A percentile compares a stretch with the other conserved stretches of the same genome.
These are phyloP conservation scores for Dicaeum eximium DNA, from an alignment of 2,113 vertebrate genomes.

Conservation along the genomic window DNA sequence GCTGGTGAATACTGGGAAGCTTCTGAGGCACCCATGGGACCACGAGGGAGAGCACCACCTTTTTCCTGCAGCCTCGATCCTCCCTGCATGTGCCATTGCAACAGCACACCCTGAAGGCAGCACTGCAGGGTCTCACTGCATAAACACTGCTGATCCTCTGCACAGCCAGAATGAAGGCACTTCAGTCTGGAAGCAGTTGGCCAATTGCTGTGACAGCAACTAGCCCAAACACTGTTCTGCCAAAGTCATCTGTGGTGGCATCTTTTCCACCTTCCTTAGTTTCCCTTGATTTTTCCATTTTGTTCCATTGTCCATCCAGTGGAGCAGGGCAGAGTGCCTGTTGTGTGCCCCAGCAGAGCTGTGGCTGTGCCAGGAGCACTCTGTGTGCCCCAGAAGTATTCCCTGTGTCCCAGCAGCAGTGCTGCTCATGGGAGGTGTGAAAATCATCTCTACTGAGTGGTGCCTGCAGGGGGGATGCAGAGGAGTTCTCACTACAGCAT, in stretches of 20 bases:
- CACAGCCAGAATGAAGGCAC: neutral
- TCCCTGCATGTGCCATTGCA: fast-evolving
- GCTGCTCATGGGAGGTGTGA: neutral
- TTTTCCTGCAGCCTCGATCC: neutral
- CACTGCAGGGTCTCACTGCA: neutral
- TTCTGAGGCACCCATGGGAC: neutral
- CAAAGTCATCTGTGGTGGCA: fast-evolving
- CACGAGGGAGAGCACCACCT: neutral
- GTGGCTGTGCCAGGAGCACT: neutral
- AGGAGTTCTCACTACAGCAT: neutral
- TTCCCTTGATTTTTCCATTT: neutral
- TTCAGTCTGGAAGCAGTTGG: neutral
- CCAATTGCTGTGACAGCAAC: neutral
- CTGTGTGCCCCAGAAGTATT: neutral
- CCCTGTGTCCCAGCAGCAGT: neutral
- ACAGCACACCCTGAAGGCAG: neutral
- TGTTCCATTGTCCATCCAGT: neutral
- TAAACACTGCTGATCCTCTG: fast-evolving
- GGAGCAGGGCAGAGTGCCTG: neutral
- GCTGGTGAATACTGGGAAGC: neutral
- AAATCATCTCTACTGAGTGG: neutral
- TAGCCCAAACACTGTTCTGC: neutral
- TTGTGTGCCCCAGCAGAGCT: fast-evolving
- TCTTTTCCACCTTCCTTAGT: neutral
- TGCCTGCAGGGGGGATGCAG: neutral